Conservation (phyloP, 2,113 vertebrate species). For the Madoqua kirkii region DNA sequence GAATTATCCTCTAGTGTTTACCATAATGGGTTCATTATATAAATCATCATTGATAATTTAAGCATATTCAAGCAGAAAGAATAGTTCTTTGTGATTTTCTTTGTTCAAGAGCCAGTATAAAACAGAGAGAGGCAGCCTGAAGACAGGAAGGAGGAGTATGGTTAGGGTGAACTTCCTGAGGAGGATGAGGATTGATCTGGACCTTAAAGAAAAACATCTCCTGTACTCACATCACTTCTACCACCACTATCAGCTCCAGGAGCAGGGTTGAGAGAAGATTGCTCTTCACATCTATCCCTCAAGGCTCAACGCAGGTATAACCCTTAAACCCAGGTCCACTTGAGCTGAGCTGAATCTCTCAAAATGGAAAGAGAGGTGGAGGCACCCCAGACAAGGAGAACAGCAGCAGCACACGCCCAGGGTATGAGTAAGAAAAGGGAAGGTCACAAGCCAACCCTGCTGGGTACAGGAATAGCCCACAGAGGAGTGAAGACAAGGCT, state of each 20-base stretch:
- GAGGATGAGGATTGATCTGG: neutral
- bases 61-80: conserved; percentile 19
- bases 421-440: neutral
- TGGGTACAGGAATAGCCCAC: neutral
- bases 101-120: conserved; percentile 39
- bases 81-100: conserved; percentile 24
- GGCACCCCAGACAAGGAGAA: neutral
- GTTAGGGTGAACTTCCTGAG: neutral
- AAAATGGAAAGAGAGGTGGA: neutral
- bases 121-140: neutral
- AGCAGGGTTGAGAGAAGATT: neutral
- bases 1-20: neutral
- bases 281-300: neutral
- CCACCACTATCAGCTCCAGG: neutral
- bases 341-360: neutral
- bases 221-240: neutral
- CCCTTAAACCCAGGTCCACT: neutral
- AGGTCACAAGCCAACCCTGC: neutral
- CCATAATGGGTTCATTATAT: neutral
- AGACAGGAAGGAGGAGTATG: neutral
- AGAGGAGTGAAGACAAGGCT: neutral
- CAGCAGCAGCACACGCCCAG: too few relatives aligned
- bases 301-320: neutral
- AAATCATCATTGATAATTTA: conserved; percentile 33
- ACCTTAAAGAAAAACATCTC: neutral